Evolutionary conservation across 2,113 vertebrate species (phyloP).

Genomic region (Xenopus borealis): DNA sequence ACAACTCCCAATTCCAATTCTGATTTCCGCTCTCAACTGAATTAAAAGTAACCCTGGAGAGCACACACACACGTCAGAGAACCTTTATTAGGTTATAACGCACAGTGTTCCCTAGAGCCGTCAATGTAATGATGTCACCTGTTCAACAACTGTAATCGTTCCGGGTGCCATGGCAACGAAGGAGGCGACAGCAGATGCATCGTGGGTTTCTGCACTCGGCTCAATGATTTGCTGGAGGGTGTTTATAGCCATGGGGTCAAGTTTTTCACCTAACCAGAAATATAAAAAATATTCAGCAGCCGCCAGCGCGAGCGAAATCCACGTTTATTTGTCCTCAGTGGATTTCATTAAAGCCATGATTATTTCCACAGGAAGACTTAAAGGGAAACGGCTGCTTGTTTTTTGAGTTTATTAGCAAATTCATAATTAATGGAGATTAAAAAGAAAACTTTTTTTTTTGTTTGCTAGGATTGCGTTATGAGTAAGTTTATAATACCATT

Average conservation of each 20-base stretch:
- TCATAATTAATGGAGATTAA: too few relatives aligned
- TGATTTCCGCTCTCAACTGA: too few relatives aligned
- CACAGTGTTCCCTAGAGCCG: rapidly evolving
- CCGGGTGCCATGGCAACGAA: slow-evolving; percentile 93
- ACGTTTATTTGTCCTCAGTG: not conserved
- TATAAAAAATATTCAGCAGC: not conserved
- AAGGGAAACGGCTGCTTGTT: not conserved
- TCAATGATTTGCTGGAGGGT: slow-evolving; percentile 94
- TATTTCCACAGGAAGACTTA: not conserved
- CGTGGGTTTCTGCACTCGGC: slow-evolving; percentile 77
- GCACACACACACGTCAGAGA: not conserved
- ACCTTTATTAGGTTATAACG: not conserved
- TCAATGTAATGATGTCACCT: slow-evolving; percentile 65
- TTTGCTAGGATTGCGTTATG: too few relatives aligned
- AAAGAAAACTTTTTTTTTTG: too few relatives aligned
- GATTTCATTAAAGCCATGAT: not conserved
- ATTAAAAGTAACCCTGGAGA: too few relatives aligned
- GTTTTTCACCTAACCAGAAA: slow-evolving; percentile 63
- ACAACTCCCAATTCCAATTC: too few relatives aligned
- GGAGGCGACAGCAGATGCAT: slow-evolving; percentile 78
- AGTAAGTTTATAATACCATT: too few relatives aligned
- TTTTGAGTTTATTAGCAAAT: not conserved
- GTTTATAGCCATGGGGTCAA: slow-evolving; percentile 81
- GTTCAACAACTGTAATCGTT: slow-evolving; percentile 88
- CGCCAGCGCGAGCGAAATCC: not conserved